Evolutionary conservation across 2,113 vertebrate genomes (phyloP).

Genomic region (Pseudorasbora parva): DNA sequence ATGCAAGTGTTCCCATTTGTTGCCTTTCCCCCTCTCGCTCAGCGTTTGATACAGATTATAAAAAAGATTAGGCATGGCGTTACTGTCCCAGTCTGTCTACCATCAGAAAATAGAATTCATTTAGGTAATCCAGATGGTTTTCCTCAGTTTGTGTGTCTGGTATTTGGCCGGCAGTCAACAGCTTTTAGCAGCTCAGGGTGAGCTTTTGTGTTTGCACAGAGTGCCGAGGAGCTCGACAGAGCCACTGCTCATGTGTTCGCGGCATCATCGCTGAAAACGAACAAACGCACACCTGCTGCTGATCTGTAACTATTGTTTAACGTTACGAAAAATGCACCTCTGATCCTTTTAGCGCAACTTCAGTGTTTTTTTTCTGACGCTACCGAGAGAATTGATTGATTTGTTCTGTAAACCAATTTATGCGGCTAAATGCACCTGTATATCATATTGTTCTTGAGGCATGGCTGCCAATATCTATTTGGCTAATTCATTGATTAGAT

Average conservation of each 20-base stretch:
- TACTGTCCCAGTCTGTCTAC: slow-evolving; percentile 70
- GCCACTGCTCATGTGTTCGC: slow-evolving; percentile 27
- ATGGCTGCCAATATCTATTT: slow-evolving; percentile 49
- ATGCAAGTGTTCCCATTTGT: slow-evolving; percentile 57
- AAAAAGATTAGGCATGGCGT: slow-evolving; percentile 69
- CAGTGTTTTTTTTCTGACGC: slow-evolving; percentile 9
- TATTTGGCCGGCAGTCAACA: slow-evolving; percentile 49
- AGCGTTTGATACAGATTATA: slow-evolving; percentile 67
- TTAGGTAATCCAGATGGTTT: slow-evolving; percentile 60
- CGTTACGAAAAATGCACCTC: not conserved
- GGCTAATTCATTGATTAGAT: slow-evolving; percentile 50
- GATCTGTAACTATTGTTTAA: slow-evolving; percentile 43
- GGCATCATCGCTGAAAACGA: slow-evolving; percentile 23
- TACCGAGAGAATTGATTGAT: slow-evolving; percentile 41
- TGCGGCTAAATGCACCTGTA: slow-evolving; percentile 47
- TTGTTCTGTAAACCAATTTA: slow-evolving; percentile 51
- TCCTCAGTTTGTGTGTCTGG: slow-evolving; percentile 43
- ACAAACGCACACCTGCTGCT: slow-evolving; percentile 43
- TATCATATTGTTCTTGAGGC: slow-evolving; percentile 47
- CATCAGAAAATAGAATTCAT: slow-evolving; percentile 57
- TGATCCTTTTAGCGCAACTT: slow-evolving; percentile 13
- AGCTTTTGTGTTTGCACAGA: slow-evolving; percentile 53
- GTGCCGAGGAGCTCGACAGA: slow-evolving; percentile 46
- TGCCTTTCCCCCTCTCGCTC: slow-evolving; percentile 43
- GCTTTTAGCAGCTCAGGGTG: slow-evolving; percentile 43